phyloP scores from a whole-genome alignment of 2,113 vertebrate species.

The Psilopsiagon aurifrons region DNA sequence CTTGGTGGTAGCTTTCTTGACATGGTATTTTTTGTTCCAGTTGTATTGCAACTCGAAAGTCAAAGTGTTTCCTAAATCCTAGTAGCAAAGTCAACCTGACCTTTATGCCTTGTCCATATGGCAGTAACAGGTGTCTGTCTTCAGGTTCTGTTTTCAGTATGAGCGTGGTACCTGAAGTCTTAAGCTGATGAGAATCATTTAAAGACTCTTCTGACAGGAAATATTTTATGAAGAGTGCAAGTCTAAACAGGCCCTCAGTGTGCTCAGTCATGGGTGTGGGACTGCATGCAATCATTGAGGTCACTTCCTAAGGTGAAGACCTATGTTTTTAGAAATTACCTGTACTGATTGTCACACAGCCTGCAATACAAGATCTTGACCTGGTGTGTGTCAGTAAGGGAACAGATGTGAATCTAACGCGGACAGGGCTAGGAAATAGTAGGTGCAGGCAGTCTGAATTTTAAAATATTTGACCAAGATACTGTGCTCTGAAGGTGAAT shows the following conservation, averaged over 20 bases:
- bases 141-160: neutral
- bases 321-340: neutral
- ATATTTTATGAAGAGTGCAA: neutral
- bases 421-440: neutral
- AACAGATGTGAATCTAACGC: neutral
- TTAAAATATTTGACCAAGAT: neutral
- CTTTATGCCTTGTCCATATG: fast-evolving
- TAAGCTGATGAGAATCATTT: neutral
- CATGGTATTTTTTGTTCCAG: neutral
- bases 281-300: neutral
- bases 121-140: neutral
- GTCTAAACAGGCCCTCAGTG: neutral
- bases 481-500: neutral
- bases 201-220: neutral
- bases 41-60: neutral
- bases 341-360: neutral
- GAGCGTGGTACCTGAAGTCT: neutral
- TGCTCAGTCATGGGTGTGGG: neutral
- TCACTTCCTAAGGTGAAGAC: neutral
- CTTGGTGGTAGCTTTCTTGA: neutral
- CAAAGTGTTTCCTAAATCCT: neutral
- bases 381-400: neutral
- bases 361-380: neutral
- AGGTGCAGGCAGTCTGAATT: neutral
- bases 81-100: neutral